phyloP scores from a whole-genome alignment of 2,113 vertebrate species.

The Coreoperca whiteheadi region DNA sequence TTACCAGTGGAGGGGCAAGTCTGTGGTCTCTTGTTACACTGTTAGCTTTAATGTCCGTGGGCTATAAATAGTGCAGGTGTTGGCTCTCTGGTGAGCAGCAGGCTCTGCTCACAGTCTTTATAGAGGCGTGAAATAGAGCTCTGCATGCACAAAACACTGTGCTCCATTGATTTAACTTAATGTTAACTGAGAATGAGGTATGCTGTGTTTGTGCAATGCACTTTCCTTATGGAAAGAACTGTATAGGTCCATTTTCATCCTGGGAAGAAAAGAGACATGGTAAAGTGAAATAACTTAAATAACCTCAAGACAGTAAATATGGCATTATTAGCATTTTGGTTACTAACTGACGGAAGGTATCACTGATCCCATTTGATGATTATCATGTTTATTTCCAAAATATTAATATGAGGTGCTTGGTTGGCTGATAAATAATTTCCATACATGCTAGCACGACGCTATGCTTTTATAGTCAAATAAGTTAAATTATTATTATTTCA shows the following conservation, averaged over 20 bases:
- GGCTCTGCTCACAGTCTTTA: slow-evolving; percentile 33
- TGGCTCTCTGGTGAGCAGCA: slow-evolving; percentile 57
- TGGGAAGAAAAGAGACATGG: not conserved
- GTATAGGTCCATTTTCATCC: not conserved
- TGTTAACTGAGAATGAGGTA: slow-evolving; percentile 32
- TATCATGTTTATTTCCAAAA: not conserved
- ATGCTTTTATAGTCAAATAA: not conserved
- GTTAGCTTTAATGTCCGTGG: slow-evolving; percentile 66
- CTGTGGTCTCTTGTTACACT: slow-evolving; percentile 67
- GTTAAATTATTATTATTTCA: not conserved
- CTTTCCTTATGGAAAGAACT: slow-evolving; percentile 10
- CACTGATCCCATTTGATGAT: not conserved
- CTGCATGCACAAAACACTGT: slow-evolving; percentile 16
- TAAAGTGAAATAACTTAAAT: not conserved
- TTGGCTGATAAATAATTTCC: not conserved
- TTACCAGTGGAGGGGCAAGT: slow-evolving; percentile 67
- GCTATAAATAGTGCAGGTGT: slow-evolving; percentile 78
- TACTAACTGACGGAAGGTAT: not conserved
- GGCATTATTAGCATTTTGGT: not conserved
- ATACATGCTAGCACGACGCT: not conserved
- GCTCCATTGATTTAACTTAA: slow-evolving; percentile 46
- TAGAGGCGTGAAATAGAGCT: slow-evolving; percentile 44
- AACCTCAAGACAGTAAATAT: not conserved
- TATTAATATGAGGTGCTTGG: not conserved
- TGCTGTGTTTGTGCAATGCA: slow-evolving; percentile 17